phyloP scores from a whole-genome alignment of 2,888 invertebrate genomes.

The Acanthosoma haemorrhoidale region DNA sequence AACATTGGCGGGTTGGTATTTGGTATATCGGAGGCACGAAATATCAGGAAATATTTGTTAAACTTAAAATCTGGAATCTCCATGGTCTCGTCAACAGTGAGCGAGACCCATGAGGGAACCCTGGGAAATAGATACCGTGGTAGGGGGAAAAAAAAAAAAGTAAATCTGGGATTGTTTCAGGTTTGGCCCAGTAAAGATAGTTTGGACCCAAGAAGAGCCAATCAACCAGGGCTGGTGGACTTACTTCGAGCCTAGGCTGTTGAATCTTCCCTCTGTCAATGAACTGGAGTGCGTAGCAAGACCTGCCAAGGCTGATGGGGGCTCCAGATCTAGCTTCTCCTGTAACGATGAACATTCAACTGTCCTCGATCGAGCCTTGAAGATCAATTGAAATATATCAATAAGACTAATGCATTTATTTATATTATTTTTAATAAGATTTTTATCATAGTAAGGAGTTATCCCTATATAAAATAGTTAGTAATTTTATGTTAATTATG shows the following conservation, averaged over 20 bases:
- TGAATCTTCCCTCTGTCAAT: not conserved
- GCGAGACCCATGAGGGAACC: no score
- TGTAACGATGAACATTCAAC: not conserved
- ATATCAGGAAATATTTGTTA: no score
- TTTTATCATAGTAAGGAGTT: not conserved
- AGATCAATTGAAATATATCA: no score
- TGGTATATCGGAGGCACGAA: no score
- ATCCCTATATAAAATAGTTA: no score
- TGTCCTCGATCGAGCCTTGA: not conserved
- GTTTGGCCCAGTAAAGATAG: conserved; percentile 74
- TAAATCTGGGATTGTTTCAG: not conserved
- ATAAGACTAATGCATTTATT: no score
- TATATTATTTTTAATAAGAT: not conserved
- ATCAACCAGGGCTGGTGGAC: conserved; percentile 89
- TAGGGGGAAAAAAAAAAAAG: no score
- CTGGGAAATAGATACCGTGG: no score
- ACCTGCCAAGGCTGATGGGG: conserved; percentile 3
- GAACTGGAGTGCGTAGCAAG: not conserved
- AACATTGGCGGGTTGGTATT: no score
- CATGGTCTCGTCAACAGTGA: no score
- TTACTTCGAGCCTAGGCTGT: conserved; percentile 76
- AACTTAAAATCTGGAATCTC: no score
- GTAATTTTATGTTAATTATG: no score
- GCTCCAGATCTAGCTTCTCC: not conserved
- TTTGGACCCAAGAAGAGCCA: conserved; percentile 91